Evolutionary conservation across 2,113 vertebrate species (phyloP).

Genomic region (Garra rufa): DNA sequence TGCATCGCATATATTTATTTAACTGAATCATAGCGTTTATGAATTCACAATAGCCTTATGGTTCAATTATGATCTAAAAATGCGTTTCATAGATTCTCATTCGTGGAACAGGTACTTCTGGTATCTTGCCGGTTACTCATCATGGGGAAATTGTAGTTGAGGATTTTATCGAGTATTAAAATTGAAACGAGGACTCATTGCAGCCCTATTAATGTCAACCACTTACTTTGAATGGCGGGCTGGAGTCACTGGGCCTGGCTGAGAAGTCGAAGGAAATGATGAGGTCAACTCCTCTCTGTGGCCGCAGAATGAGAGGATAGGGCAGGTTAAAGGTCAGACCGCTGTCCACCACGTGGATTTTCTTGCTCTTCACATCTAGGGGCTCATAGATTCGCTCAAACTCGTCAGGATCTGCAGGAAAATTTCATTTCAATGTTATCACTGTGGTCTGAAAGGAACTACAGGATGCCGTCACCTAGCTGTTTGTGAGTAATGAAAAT

Average conservation of each 20-base stretch:
- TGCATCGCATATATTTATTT: no score
- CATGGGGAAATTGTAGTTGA: no score
- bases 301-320: conserved; percentile 90
- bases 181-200: no score
- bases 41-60: no score
- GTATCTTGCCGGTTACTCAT: no score
- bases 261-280: conserved; percentile 98
- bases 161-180: no score
- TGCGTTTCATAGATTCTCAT: no score
- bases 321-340: conserved; percentile 97
- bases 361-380: conserved; percentile 96
- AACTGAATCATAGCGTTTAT: no score
- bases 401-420: conserved; percentile 89
- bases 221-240: conserved; percentile 95
- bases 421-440: background rate
- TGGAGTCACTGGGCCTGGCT: conserved; percentile 93
- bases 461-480: background rate
- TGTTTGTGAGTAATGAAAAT: background rate
- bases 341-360: conserved; percentile 97
- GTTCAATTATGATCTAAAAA: no score
- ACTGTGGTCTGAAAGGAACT: background rate
- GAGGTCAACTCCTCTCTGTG: conserved; percentile 89
- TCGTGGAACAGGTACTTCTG: no score
- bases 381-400: conserved; percentile 97
- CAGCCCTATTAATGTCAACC: no score